Percentiles rank a stretch among this genome's conserved stretches.
Evolutionary conservation across 1,140 invertebrate species (phyloP).

Genomic region (Agrilus planipennis): DNA sequence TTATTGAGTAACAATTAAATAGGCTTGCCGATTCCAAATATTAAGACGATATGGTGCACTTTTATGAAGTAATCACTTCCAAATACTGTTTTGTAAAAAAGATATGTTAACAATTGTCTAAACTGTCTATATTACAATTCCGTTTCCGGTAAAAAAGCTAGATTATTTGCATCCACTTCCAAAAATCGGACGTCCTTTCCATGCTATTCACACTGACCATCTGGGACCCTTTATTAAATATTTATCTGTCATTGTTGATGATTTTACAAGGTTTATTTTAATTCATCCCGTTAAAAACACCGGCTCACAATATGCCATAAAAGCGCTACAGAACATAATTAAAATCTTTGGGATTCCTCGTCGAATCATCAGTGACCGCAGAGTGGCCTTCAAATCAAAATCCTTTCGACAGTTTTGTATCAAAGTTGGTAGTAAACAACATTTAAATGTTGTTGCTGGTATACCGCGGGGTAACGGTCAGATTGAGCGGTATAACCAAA

Average conservation of each 20-base stretch:
- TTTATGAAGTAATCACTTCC: conserved; percentile 17
- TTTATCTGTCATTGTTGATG: conserved; percentile 25
- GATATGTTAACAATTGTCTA: conserved; percentile 23
- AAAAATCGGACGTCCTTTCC: conserved; percentile 18
- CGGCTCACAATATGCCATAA: background rate
- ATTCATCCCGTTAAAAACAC: conserved; percentile 20
- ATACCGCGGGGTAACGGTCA: too few species aligned
- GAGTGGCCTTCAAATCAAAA: too few species aligned
- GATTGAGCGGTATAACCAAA: too few species aligned
- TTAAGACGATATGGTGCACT: conserved; percentile 23
- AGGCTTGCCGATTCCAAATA: too few species aligned
- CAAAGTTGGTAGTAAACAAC: too few species aligned
- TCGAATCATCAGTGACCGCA: conserved; percentile 1
- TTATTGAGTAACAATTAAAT: too few species aligned
- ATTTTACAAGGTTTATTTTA: conserved; percentile 27
- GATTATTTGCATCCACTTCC: conserved; percentile 25
- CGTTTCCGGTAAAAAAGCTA: conserved; percentile 19
- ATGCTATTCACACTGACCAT: conserved; percentile 15
- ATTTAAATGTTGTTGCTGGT: too few species aligned
- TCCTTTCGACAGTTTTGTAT: too few species aligned
- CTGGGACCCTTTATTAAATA: conserved; percentile 20
- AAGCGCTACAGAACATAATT: conserved; percentile 2
- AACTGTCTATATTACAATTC: conserved; percentile 26
- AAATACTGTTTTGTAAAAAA: conserved; percentile 25
- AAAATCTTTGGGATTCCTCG: conserved; percentile 4